A percentile compares a stretch with the other conserved stretches of the same genome.
Conservation (phyloP, 2,797 vertebrate genomes). For the Pithecia hirsuta region DNA sequence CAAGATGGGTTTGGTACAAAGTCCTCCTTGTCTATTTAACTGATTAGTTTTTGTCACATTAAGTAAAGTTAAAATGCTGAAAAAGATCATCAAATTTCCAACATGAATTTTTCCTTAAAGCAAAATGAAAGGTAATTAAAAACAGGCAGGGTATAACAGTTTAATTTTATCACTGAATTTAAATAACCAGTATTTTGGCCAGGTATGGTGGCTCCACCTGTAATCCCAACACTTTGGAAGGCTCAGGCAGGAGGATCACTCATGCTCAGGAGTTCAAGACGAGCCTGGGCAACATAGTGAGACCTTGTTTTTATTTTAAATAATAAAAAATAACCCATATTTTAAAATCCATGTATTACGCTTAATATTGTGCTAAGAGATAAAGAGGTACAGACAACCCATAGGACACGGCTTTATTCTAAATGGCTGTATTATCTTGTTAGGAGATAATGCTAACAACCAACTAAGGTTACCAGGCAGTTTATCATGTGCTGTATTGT, state of each 20-base stretch:
- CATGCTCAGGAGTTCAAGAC: background rate
- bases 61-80: constrained; percentile 15
- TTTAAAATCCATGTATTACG: constrained; percentile 18
- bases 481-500: background rate
- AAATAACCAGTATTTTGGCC: constrained; percentile 10
- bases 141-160: background rate
- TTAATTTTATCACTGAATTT: constrained; percentile 35
- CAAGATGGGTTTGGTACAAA: background rate
- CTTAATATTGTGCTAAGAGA: background rate
- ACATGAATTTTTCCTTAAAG: background rate
- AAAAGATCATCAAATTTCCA: constrained; percentile 13
- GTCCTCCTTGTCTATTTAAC: background rate
- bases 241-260: background rate
- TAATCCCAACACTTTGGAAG: background rate
- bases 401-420: background rate
- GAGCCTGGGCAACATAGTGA: background rate
- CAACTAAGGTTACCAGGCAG: background rate
- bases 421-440: background rate
- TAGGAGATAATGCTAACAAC: background rate
- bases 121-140: constrained; percentile 22
- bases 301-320: background rate
- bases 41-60: background rate
- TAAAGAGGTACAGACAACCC: background rate
- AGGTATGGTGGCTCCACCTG: background rate
- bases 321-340: background rate